Evolutionary conservation across 2,113 vertebrate species (phyloP).

Genomic region (Malurus cyaneus): DNA sequence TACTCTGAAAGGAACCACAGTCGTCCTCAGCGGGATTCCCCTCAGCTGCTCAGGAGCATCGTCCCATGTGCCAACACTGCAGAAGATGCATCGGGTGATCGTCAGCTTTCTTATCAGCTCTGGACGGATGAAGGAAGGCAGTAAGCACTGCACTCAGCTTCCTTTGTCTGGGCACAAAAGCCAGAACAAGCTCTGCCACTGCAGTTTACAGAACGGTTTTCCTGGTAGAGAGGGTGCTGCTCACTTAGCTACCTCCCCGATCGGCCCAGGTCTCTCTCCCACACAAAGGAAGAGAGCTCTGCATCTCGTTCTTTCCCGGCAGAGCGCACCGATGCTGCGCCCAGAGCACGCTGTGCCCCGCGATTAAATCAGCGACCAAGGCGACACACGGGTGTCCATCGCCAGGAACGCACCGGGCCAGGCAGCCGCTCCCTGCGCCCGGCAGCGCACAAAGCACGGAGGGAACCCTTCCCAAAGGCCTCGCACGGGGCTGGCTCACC

Average conservation of each 20-base stretch:
- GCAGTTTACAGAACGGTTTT: background rate
- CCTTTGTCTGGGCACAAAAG: background rate
- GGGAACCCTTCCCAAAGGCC: background rate
- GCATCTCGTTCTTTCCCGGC: background rate
- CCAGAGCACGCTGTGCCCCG: fast-evolving
- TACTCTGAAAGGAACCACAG: fast-evolving
- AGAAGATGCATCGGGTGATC: background rate
- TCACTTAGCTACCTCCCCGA: background rate
- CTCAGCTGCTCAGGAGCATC: background rate
- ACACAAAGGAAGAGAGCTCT: background rate
- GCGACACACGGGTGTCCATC: fast-evolving
- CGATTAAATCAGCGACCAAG: fast-evolving
- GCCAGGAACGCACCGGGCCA: fast-evolving
- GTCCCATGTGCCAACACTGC: background rate
- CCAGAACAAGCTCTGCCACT: background rate
- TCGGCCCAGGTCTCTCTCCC: background rate
- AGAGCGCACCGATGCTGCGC: fast-evolving
- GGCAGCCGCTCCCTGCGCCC: fast-evolving
- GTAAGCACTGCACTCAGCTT: background rate
- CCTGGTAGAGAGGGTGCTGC: background rate
- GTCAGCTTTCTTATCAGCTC: background rate
- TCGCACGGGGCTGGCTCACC: fast-evolving
- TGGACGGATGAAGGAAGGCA: fast-evolving
- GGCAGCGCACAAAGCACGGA: background rate
- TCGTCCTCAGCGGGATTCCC: background rate